A percentile compares a stretch with the other conserved stretches of the same genome.
Conservation (phyloP, 2,888 invertebrate genomes). For the Sesamia inferens region DNA sequence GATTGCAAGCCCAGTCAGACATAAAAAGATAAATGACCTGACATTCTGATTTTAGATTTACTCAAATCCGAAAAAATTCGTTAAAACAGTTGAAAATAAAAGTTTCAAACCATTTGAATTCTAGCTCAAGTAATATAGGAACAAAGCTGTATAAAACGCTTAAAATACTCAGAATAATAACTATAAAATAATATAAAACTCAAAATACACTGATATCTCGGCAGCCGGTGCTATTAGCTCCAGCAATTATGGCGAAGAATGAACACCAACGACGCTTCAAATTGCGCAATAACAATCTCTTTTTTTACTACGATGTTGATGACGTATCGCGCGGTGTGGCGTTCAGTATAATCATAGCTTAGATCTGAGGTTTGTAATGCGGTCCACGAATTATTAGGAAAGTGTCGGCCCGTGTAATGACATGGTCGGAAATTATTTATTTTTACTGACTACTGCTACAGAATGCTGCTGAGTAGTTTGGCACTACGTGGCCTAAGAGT, state of each 20-base stretch:
- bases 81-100: not conserved
- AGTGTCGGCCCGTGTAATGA: constrained; percentile 69
- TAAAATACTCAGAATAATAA: constrained; percentile 56
- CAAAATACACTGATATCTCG: constrained; percentile 63
- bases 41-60: not conserved
- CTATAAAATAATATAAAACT: constrained; percentile 61
- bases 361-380: constrained; percentile 54
- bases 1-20: constrained; percentile 1
- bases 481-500: not conserved
- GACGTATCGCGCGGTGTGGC: constrained; percentile 59
- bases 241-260: constrained; percentile 64
- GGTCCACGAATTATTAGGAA: constrained; percentile 60
- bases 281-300: constrained; percentile 64
- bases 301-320: constrained; percentile 58
- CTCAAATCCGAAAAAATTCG: not conserved
- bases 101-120: constrained; percentile 11
- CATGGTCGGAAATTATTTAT: constrained; percentile 53
- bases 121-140: constrained; percentile 7
- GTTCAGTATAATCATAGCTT: constrained; percentile 61
- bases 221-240: constrained; percentile 63
- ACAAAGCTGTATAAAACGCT: constrained; percentile 46
- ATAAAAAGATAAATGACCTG: constrained; percentile 18
- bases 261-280: constrained; percentile 66
- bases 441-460: constrained; percentile 35
- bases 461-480: constrained; percentile 14